A percentile compares a stretch with the other conserved stretches of the same genome.
phyloP scores from a whole-genome alignment of 2,797 vertebrate species.

The Gymnothorax javanicus region DNA sequence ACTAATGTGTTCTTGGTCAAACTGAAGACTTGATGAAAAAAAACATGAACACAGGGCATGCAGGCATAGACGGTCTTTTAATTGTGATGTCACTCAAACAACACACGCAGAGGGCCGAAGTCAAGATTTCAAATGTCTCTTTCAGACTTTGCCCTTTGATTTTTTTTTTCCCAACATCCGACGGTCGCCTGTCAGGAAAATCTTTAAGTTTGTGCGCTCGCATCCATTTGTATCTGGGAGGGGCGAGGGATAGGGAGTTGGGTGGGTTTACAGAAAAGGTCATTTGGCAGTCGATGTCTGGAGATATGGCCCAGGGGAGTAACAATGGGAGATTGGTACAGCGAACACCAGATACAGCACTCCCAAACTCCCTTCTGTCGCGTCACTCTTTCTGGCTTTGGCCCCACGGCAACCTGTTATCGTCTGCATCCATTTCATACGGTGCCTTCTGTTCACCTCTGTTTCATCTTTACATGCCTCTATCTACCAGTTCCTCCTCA shows the following conservation, averaged over 20 bases:
- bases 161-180: not conserved
- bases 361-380: not conserved
- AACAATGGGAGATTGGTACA: not conserved
- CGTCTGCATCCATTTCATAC: not conserved
- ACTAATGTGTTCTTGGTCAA: not conserved
- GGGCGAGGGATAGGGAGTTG: slow-evolving; percentile 46
- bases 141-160: not conserved
- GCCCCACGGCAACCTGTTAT: not conserved
- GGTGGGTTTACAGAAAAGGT: not conserved
- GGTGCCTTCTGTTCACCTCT: not conserved
- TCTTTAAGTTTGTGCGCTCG: slow-evolving; percentile 33
- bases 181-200: slow-evolving; percentile 46
- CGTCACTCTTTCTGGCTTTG: not conserved
- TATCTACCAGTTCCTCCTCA: not conserved
- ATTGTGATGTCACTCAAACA: slow-evolving; percentile 13
- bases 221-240: slow-evolving; percentile 40
- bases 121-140: not conserved
- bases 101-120: not conserved
- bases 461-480: not conserved
- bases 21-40: not conserved
- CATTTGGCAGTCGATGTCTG: not conserved
- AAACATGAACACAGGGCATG: not conserved
- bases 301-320: not conserved
- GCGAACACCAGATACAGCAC: not conserved
- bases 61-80: not conserved